Percentiles rank a stretch among this genome's conserved stretches.
These are phyloP conservation scores for Pampusana beccarii DNA, from an alignment of 2,113 vertebrate genomes.

Conservation along the genomic window DNA sequence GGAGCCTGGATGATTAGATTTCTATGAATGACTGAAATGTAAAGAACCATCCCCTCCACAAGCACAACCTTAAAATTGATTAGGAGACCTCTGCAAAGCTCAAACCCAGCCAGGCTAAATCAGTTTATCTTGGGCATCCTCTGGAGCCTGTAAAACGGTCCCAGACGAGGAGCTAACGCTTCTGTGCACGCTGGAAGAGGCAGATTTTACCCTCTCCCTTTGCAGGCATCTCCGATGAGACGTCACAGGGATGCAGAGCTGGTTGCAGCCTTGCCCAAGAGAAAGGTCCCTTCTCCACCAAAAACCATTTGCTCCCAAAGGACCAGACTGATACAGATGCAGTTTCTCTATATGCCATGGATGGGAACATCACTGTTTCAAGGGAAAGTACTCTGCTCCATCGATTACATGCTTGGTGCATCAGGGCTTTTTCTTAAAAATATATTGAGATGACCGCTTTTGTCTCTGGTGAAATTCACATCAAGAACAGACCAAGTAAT, in stretches of 20 bases:
- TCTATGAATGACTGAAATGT: neutral
- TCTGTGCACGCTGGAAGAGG: neutral
- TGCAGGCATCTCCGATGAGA: rapidly evolving
- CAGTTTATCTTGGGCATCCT: neutral
- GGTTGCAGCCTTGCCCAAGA: neutral
- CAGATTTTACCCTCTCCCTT: neutral
- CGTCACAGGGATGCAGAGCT: neutral
- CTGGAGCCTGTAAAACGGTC: neutral
- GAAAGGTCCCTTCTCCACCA: neutral
- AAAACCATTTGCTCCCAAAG: neutral
- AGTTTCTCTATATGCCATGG: neutral
- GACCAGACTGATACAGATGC: neutral
- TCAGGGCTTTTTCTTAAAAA: neutral
- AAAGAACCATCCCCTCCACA: neutral
- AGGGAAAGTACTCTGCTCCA: neutral
- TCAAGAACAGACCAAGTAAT: neutral
- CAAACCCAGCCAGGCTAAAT: neutral
- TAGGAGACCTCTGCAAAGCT: neutral
- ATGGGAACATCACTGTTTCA: neutral
- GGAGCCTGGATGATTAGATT: neutral
- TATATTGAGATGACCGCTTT: neutral
- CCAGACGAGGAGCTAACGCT: rapidly evolving
- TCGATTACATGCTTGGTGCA: neutral
- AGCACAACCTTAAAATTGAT: neutral
- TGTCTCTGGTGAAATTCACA: neutral